Base-by-base conservation (phyloP, 2,888 invertebrate species). In the Pheosia tremula region DNA sequence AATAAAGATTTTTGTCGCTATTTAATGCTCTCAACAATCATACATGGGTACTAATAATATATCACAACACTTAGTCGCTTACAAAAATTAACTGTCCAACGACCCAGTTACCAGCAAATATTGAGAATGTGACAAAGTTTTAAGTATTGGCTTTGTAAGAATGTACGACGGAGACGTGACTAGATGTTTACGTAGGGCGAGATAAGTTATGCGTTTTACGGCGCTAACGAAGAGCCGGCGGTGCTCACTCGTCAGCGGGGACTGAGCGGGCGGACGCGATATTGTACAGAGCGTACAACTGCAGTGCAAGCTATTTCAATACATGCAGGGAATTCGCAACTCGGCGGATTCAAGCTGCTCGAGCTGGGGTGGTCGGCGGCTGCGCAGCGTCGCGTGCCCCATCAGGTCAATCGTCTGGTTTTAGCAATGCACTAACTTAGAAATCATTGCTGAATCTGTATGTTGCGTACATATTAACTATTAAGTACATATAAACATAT, bases 291-390 rank as follows among this genome's bases (percentile, higher is more conserved):
- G 82, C 79, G 78, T 78, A 79, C 83, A 85, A 82, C 82, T 86
- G 85, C 85, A 85, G 79, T 87, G 79, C 79, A 85, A 83, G 90
- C 89, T 91, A 91, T 92, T 92, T 92, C 88, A 89, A 90, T 90
- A 84, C 90, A 86, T 80, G 83, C 77, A 83, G 81, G 76, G 87
- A 90, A 91, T 91, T 89, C 79, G 88, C 89, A 84, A 89, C 83
- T 89, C 83, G 77, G 83, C 88, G 81, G 82, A 91, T 88, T 89
- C 83, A 83, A 60, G 54, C 43, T 60, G 61, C 61, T 56, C 60
- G 62, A 61, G 68, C 67, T 67, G 75, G 78, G 77, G 82, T 80
- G 71, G 80, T 76, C 79, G 77, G 63, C 62, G 67, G 58, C 63
- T 67, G 69, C 62, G 64, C 59, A 67, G 24, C 24, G 67, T 59